Evolutionary conservation across 2,797 vertebrate genomes (phyloP).

Genomic region (Prunella strophiata): DNA sequence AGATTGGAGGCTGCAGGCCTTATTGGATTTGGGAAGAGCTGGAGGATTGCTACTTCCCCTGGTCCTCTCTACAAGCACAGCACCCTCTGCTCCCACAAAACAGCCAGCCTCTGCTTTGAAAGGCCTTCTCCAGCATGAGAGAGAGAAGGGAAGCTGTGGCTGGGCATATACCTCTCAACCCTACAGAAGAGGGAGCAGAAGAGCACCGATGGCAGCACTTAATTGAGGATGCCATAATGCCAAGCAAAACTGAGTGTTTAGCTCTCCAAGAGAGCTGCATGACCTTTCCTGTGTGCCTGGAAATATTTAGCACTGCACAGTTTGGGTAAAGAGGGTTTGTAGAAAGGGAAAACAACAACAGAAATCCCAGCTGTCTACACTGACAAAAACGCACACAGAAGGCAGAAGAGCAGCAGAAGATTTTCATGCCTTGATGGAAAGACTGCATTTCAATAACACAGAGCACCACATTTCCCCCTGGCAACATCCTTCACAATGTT

Average conservation of each 20-base stretch:
- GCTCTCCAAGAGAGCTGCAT: not conserved
- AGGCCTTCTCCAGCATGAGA: not conserved
- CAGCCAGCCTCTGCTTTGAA: not conserved
- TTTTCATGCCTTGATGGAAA: constrained; percentile 34
- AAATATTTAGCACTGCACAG: not conserved
- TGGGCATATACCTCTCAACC: not conserved
- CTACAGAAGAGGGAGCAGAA: not conserved
- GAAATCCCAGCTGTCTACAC: not conserved
- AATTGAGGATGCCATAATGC: not conserved
- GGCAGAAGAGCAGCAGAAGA: not conserved
- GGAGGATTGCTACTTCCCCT: not conserved
- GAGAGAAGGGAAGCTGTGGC: not conserved
- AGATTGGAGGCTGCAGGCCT: not conserved
- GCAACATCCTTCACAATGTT: not conserved
- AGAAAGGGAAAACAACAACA: not conserved
- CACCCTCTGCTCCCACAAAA: not conserved
- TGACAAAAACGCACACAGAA: not conserved
- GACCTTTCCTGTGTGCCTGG: not conserved
- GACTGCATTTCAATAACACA: constrained; percentile 5
- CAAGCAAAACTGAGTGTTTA: not conserved
- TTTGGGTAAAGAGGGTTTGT: not conserved
- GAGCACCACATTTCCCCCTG: not conserved
- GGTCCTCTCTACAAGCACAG: not conserved
- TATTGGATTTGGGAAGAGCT: not conserved
- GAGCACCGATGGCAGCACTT: not conserved